Evolutionary conservation across 2,888 invertebrate species (phyloP).

Genomic region (Stratiomys singularior): DNA sequence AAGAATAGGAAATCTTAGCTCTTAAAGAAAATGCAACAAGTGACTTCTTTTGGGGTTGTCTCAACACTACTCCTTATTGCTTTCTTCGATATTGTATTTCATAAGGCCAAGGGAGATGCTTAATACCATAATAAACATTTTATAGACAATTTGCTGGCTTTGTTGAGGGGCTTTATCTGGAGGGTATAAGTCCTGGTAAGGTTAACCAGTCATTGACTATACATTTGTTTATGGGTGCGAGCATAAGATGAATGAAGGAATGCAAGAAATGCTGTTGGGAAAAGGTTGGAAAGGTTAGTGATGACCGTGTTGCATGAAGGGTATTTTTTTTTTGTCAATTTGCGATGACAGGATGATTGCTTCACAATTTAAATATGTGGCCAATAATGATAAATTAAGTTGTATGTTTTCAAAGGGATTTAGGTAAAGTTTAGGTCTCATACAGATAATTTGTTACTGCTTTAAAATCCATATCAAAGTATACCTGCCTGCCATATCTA

Average conservation of each 20-base stretch:
- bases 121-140: slow-evolving; percentile 51
- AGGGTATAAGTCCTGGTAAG: slow-evolving; percentile 47
- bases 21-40: slow-evolving; percentile 51
- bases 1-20: slow-evolving; percentile 45
- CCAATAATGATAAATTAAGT: too few relatives aligned
- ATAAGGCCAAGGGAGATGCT: slow-evolving; percentile 37
- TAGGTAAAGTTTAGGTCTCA: too few relatives aligned
- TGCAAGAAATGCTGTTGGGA: slow-evolving; percentile 17
- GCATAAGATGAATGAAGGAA: slow-evolving; percentile 11
- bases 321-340: too few relatives aligned
- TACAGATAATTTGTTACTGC: too few relatives aligned
- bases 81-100: slow-evolving; percentile 22
- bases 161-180: slow-evolving; percentile 47
- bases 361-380: too few relatives aligned
- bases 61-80: slow-evolving; percentile 30
- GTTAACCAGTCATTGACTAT: slow-evolving; percentile 50
- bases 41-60: slow-evolving; percentile 44
- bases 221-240: slow-evolving; percentile 46
- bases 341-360: too few relatives aligned
- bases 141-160: slow-evolving; percentile 50
- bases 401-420: too few relatives aligned
- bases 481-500: too few relatives aligned
- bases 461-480: too few relatives aligned
- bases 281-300: background rate
- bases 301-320: background rate